phyloP scores from a whole-genome alignment of 2,797 vertebrate species.

The Columba guinea region DNA sequence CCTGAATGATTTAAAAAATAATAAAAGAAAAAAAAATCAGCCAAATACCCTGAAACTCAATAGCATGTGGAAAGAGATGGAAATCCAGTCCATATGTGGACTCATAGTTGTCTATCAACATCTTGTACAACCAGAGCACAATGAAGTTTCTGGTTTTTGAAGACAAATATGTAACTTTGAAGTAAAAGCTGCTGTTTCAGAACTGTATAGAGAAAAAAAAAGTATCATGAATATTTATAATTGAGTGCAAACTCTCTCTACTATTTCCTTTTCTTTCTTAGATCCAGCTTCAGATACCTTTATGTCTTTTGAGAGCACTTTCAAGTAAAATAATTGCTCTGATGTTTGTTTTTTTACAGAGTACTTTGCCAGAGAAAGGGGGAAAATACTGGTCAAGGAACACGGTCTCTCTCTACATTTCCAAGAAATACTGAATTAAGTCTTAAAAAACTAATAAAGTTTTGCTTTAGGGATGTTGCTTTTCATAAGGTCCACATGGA shows the following conservation, averaged over 20 bases:
- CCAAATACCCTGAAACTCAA: background rate
- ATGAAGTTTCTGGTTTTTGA: background rate
- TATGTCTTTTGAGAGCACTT: background rate
- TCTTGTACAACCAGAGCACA: background rate
- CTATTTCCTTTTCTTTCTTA: background rate
- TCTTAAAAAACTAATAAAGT: background rate
- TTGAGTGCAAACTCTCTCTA: background rate
- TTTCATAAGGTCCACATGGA: background rate
- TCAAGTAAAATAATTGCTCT: background rate
- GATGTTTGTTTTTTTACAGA: background rate
- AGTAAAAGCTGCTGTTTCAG: background rate
- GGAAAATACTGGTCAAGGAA: background rate
- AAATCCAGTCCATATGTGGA: background rate
- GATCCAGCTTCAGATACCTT: background rate
- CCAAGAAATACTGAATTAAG: background rate
- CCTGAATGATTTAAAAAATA: background rate
- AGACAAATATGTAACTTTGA: background rate
- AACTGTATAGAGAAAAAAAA: background rate
- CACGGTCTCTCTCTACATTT: background rate
- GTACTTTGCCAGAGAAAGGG: background rate
- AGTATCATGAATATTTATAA: background rate
- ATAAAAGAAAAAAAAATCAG: background rate
- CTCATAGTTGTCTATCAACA: fast-evolving
- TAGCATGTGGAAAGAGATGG: background rate
- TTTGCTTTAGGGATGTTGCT: background rate